phyloP scores from a whole-genome alignment of 2,113 vertebrate genomes.

The Verasper variegatus region DNA sequence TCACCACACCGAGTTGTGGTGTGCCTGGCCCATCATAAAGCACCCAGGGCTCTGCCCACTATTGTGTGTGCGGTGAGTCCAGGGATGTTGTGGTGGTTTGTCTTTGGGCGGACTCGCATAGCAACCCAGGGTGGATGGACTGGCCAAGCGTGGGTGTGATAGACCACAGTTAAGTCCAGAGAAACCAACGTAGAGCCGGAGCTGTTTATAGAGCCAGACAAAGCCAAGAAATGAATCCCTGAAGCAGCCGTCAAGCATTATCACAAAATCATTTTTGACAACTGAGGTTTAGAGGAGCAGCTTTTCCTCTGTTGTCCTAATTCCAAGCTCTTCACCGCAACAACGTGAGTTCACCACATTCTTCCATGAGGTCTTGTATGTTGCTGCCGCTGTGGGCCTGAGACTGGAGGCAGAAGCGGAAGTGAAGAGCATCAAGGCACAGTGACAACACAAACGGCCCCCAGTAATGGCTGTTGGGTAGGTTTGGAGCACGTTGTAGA shows the following conservation, averaged over 20 bases:
- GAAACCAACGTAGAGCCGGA: conserved; percentile 17
- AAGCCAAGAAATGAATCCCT: conserved; percentile 32
- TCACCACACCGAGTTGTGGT: conserved; percentile 61
- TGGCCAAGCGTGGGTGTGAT: conserved; percentile 45
- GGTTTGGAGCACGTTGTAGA: conserved; percentile 43
- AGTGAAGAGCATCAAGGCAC: conserved; percentile 70
- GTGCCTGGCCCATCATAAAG: conserved; percentile 59
- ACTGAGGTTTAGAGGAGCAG: conserved; percentile 8
- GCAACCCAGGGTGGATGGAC: conserved; percentile 44
- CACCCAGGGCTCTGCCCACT: conserved; percentile 54
- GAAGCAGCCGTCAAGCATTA: conserved; percentile 21
- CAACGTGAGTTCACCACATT: conserved; percentile 59
- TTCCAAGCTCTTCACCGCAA: conserved; percentile 44
- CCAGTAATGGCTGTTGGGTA: conserved; percentile 76
- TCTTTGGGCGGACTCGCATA: conserved; percentile 55
- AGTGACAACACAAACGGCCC: conserved; percentile 70
- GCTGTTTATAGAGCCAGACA: conserved; percentile 10
- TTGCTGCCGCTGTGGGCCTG: conserved; percentile 11
- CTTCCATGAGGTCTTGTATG: conserved; percentile 56
- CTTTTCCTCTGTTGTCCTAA: background rate
- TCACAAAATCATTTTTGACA: conserved; percentile 11
- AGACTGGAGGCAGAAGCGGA: conserved; percentile 63
- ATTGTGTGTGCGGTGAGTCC: conserved; percentile 62
- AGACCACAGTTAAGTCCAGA: conserved; percentile 53
- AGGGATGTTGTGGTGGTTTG: conserved; percentile 63